Conservation (phyloP, 2,888 invertebrate genomes). For the Anodontia alba region DNA sequence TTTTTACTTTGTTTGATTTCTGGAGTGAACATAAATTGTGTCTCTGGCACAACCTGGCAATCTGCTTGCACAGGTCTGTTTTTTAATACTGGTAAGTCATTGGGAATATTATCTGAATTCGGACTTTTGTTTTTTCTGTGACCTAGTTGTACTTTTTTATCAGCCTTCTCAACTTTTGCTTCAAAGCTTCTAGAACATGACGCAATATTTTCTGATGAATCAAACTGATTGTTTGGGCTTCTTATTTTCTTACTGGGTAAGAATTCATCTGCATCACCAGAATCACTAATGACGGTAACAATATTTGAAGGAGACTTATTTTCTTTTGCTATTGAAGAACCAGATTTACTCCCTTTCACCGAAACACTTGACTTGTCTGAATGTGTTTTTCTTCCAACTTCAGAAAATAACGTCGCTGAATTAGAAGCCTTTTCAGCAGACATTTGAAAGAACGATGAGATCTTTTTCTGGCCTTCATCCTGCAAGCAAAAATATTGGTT, state of each 20-base stretch:
- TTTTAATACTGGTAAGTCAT: not conserved
- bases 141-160: not conserved
- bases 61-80: not conserved
- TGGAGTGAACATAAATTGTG: slow-evolving; percentile 63
- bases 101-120: not conserved
- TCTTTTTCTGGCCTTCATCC: slow-evolving; percentile 71
- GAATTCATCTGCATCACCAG: slow-evolving; percentile 8
- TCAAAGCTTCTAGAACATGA: too few species aligned
- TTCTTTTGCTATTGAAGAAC: not conserved
- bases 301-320: not conserved
- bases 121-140: not conserved
- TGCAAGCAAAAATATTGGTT: slow-evolving; percentile 33
- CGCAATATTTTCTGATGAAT: not conserved
- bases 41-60: slow-evolving; percentile 60
- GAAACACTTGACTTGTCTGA: not conserved
- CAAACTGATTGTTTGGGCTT: not conserved
- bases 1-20: slow-evolving; percentile 23
- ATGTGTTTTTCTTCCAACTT: slow-evolving; percentile 26
- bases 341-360: not conserved
- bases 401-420: slow-evolving; percentile 59
- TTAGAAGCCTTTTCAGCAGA: slow-evolving; percentile 24
- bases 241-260: not conserved
- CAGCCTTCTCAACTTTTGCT: not conserved
- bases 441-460: slow-evolving; percentile 71
- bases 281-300: not conserved